Conservation (phyloP, 2,888 invertebrate genomes). For the Trachelus troglodyta region DNA sequence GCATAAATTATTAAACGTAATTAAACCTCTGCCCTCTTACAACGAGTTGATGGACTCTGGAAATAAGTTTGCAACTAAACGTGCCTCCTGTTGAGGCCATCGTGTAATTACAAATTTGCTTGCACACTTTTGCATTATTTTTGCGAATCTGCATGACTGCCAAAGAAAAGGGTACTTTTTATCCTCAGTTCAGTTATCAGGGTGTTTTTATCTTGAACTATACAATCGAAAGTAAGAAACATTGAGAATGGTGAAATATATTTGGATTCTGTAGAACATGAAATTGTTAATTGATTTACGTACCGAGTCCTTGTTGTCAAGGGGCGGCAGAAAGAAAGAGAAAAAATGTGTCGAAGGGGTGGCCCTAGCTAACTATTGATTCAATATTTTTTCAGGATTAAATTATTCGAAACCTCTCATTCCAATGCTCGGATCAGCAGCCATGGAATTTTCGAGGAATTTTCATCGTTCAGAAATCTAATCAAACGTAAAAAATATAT, state of each 20-base stretch:
- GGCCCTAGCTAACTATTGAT: not conserved
- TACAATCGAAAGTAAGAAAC: not conserved
- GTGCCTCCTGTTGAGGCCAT: not conserved
- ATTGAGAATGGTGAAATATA: not conserved
- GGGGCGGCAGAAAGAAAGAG: not conserved
- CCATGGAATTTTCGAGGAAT: not conserved
- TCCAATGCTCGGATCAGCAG: not conserved
- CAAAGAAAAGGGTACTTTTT: not conserved
- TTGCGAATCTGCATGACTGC: not conserved
- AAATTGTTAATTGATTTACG: constrained; percentile 56
- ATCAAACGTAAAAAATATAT: not conserved
- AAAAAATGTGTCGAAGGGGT: not conserved
- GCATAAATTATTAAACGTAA: constrained; percentile 53
- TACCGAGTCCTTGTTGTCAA: constrained; percentile 2
- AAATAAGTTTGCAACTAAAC: constrained; percentile 51
- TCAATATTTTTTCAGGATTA: not conserved
- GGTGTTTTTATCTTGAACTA: not conserved
- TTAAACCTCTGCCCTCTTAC: constrained; percentile 31
- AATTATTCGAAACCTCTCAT: not conserved
- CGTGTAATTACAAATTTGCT: constrained; percentile 39
- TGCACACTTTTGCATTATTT: constrained; percentile 47
- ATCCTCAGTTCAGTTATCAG: not conserved
- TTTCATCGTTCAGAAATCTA: not conserved
- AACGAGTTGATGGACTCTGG: constrained; percentile 32
- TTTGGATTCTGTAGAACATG: constrained; percentile 20